Conservation (phyloP, 2,797 vertebrate species). For the Stomatorhinus walkeri region DNA sequence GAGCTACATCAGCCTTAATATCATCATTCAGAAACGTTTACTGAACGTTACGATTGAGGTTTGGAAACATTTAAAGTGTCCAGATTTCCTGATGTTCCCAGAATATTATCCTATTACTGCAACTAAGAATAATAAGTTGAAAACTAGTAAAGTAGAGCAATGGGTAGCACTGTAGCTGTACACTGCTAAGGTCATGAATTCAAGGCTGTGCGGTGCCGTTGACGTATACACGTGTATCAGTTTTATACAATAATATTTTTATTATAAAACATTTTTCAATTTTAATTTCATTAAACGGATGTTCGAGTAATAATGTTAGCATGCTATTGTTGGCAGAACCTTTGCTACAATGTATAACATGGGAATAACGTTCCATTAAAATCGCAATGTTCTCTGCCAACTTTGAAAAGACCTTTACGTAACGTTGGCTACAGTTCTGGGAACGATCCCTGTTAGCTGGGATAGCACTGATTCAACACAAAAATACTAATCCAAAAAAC, state of each 20-base stretch:
- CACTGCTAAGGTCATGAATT: background rate
- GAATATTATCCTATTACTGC: background rate
- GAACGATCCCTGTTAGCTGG: background rate
- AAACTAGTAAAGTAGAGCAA: background rate
- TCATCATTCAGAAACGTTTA: background rate
- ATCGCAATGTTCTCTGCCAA: background rate
- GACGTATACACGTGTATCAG: background rate
- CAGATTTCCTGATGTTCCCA: background rate
- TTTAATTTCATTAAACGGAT: background rate
- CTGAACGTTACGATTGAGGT: background rate
- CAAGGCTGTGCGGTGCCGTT: background rate
- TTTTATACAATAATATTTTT: background rate
- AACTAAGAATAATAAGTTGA: background rate
- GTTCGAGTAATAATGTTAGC: background rate
- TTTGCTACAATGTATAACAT: background rate
- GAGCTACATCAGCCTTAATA: background rate
- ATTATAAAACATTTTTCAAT: background rate
- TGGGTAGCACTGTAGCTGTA: background rate
- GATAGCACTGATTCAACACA: background rate
- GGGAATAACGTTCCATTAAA: background rate
- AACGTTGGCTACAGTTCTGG: background rate
- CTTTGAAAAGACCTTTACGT: slow-evolving; percentile 2
- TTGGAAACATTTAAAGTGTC: background rate
- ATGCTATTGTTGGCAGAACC: background rate
- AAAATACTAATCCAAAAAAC: background rate